Base-by-base conservation (phyloP, 2,888 invertebrate species). In the Harpagoxenus sublaevis region DNA sequence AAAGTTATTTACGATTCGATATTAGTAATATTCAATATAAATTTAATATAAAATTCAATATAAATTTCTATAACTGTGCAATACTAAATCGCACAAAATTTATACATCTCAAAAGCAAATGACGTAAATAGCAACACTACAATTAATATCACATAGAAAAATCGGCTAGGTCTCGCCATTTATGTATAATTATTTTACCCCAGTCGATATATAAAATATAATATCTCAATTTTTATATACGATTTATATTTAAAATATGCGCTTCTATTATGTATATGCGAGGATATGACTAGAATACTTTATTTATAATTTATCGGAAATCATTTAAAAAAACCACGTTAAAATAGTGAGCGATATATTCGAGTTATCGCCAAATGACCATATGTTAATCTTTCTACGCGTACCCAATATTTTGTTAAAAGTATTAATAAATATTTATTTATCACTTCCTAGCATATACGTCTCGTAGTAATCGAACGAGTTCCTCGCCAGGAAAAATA, bases 391-490 rank as follows among this genome's bases (percentile, higher is more conserved):
- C 12, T 86, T 89, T 85, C 55, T 84, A 73, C 28, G 84, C 75
- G 81, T 92, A 91, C 74, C 87, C 86, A 83, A 89, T 89, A 85
- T 8, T 81, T 87, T 87, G 70, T 92, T 87, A 84, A 65, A 78
- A 86, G 82, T 90, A 87, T 85, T 88, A 93, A 92, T 92, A 93
- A 65, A 42, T 91, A 93, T 92, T 93, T 92, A 93, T 93, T 92
- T 88, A 86, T 60, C n/a, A 31, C 10, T 57, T 31, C 8, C 42
- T 66, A 42, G 45, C n/a, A 45, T 39, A 57, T 68, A 85, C 86
- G 6, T 83, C 63, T 87, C 70, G 65, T 85, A 82, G 35, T 8
- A 70, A 60, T n/a, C 31, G n/a, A 71, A 35, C 9, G 12, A 23
- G 10, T 10, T 60, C 48, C 62, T 57, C 8, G 5, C 2, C 18